Base-by-base conservation (phyloP, 1,140 invertebrate genomes). In the Drosophila lacteicornis region DNA sequence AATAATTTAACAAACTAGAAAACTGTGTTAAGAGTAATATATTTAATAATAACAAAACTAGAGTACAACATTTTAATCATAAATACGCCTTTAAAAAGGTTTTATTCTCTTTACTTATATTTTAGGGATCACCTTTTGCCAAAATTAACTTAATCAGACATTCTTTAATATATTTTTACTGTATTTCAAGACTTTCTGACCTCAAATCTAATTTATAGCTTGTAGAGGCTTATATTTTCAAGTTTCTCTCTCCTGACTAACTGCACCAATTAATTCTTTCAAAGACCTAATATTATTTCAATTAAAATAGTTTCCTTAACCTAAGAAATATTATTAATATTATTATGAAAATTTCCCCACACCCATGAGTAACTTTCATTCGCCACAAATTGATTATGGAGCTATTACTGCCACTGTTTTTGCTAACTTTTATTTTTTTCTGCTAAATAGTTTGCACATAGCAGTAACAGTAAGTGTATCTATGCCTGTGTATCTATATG, bases 361-460 rank as follows among this genome's bases (percentile, higher is more conserved):
- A 38, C 19, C 55, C 19, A 38, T 25, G 36, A 57, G 36, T 45
- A 45, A 58, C 56, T 45, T 58, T 58, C 22, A 27, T 58, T 45
- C 17, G 38, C 38, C 40, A 45, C 56, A 58, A 58, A 58, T 58
- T 25, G n/a, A 25, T 42, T 61, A 60, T 55, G 53, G 19, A 55
- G 19, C 53, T 38, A 25, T 55, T 8, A 61, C 30, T 36, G 27
- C 56, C 56, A 22, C 61, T 60, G 38, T 43, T 43, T 60, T 42
- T 65, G 17, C 19, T 45, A 3, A 3, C 15, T 13, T 5, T 1
- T 36, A 19, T 36, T 36, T 19, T 13, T n/a, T 51, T 15, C 1
- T 62, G 78, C 74, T 85, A 70, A 84, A 71, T 69, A 79, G 79
- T 85, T 79, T 58, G 75, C 79, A 60, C 75, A 67, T 70, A 53